Evolutionary conservation across 1,140 invertebrate species (phyloP).

Genomic region (Philopotamus ludificatus): DNA sequence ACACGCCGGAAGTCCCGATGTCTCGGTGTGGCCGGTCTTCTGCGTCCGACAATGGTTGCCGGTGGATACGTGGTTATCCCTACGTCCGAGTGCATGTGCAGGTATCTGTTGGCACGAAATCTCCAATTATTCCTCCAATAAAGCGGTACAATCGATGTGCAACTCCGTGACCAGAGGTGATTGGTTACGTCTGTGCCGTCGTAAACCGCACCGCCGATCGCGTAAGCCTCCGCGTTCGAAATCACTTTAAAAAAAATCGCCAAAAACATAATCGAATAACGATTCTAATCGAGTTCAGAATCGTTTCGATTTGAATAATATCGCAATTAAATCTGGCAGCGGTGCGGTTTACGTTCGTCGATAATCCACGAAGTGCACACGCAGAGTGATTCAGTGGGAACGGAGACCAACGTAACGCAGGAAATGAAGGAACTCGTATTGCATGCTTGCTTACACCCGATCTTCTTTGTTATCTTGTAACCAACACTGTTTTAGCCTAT

Average conservation of each 20-base stretch:
- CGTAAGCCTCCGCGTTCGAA: background rate
- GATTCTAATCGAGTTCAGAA: too few relatives aligned
- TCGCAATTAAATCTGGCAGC: background rate
- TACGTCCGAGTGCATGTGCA: background rate
- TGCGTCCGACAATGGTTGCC: too few relatives aligned
- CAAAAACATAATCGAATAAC: too few relatives aligned
- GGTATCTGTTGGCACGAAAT: slow-evolving; percentile 31
- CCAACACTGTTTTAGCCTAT: background rate
- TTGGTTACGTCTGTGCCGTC: slow-evolving; percentile 28
- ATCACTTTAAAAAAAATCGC: background rate
- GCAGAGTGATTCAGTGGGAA: slow-evolving; percentile 9
- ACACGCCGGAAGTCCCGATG: too few relatives aligned
- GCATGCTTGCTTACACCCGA: slow-evolving; percentile 11
- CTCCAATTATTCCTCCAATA: slow-evolving; percentile 35
- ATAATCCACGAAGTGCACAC: background rate
- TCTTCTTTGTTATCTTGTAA: background rate
- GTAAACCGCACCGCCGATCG: slow-evolving; percentile 17
- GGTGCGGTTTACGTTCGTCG: background rate
- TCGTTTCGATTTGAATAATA: background rate
- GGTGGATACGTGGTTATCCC: background rate
- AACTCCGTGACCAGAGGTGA: slow-evolving; percentile 35
- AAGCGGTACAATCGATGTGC: slow-evolving; percentile 27
- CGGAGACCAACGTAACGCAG: background rate
- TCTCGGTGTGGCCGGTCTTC: too few relatives aligned
- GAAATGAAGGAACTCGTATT: slow-evolving; percentile 15